Evolutionary conservation across 1,140 invertebrate species (phyloP).

Genomic region (Pinna nobilis): DNA sequence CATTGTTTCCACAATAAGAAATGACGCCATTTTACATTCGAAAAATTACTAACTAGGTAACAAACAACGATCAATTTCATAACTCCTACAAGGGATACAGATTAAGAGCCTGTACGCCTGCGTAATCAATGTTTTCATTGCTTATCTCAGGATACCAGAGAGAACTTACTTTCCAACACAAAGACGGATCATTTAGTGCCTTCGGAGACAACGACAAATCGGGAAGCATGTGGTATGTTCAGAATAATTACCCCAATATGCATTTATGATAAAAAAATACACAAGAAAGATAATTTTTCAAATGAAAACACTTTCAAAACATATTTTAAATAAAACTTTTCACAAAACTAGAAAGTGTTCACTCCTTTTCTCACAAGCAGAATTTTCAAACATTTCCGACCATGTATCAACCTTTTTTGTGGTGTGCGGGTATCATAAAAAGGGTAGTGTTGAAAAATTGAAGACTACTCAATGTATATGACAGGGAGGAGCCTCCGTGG

Average conservation of each 20-base stretch:
- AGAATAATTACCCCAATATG: not conserved
- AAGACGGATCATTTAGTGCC: constrained; percentile 95
- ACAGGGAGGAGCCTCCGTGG: too few relatives aligned
- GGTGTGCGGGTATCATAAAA: not conserved
- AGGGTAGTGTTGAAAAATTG: too few relatives aligned
- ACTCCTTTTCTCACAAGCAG: not conserved
- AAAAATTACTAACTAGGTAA: too few relatives aligned
- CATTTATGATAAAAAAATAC: not conserved
- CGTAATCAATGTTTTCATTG: too few relatives aligned
- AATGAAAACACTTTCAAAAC: not conserved
- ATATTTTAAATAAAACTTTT: not conserved
- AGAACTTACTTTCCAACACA: constrained; percentile 90
- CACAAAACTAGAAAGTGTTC: not conserved
- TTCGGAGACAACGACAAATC: constrained; percentile 88
- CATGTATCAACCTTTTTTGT: not conserved
- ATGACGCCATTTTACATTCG: too few relatives aligned
- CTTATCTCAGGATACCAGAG: constrained; percentile 92
- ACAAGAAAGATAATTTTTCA: not conserved
- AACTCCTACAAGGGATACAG: too few relatives aligned
- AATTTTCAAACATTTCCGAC: not conserved
- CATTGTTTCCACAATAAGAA: too few relatives aligned
- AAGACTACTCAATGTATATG: too few relatives aligned
- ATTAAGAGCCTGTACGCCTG: too few relatives aligned
- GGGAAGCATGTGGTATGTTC: constrained; percentile 88
- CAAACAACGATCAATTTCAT: too few relatives aligned